Conservation (phyloP, 2,888 invertebrate genomes). For the Xiphydria camelus region DNA sequence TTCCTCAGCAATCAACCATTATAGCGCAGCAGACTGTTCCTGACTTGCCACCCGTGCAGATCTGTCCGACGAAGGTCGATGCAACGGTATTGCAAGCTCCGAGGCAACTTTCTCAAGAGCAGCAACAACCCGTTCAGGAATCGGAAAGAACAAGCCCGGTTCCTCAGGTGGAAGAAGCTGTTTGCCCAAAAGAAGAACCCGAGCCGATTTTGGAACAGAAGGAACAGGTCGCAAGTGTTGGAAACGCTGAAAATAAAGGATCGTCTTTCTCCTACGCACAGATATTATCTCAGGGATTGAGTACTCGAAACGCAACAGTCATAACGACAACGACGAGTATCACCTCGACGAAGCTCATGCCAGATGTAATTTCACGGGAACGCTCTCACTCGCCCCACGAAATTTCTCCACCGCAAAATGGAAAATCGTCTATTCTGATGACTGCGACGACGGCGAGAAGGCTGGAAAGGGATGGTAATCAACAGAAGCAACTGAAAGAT, state of each 20-base stretch:
- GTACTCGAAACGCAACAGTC: slow-evolving; percentile 51
- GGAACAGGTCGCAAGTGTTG: slow-evolving; percentile 1
- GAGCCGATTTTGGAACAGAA: not conserved
- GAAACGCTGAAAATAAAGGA: slow-evolving; percentile 26
- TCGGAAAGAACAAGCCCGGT: no score
- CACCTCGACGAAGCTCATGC: no score
- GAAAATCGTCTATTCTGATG: slow-evolving; percentile 12
- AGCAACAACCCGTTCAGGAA: no score
- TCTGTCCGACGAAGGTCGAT: no score
- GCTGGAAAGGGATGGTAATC: slow-evolving; percentile 4
- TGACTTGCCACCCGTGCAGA: not conserved
- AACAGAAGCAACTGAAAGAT: slow-evolving; percentile 20
- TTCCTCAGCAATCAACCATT: not conserved
- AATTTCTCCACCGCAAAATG: slow-evolving; percentile 23
- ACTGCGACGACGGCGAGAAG: slow-evolving; percentile 11
- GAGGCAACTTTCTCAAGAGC: no score
- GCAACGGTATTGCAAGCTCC: not conserved
- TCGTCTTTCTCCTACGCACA: slow-evolving; percentile 69
- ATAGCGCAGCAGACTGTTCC: not conserved
- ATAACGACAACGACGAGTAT: slow-evolving; percentile 2
- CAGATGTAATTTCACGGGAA: no score
- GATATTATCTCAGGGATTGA: slow-evolving; percentile 70
- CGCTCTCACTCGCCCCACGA: slow-evolving; percentile 32
- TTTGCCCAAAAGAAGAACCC: no score
- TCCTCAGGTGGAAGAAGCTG: no score